phyloP scores from a whole-genome alignment of 2,113 vertebrate species.

The Lichenostomus cassidix region DNA sequence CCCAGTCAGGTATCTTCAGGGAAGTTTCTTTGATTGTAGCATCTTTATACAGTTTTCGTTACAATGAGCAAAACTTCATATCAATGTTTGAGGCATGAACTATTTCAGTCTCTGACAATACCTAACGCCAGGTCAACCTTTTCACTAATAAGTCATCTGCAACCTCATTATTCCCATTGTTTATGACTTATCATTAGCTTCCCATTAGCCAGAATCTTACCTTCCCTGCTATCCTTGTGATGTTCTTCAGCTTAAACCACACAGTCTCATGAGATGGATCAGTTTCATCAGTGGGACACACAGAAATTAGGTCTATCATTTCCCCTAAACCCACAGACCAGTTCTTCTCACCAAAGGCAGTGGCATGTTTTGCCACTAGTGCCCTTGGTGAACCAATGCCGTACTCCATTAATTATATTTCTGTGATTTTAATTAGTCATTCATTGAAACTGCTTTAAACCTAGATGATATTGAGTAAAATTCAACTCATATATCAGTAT shows the following conservation, averaged over 20 bases:
- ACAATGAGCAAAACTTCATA: too few species aligned
- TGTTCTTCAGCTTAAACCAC: background rate
- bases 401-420: background rate
- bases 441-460: background rate
- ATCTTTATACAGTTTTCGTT: too few species aligned
- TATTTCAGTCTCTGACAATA: too few species aligned
- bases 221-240: background rate
- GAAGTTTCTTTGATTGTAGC: too few species aligned
- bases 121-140: background rate
- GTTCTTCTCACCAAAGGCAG: background rate
- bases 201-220: background rate
- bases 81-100: too few species aligned
- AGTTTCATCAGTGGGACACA: background rate
- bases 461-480: background rate
- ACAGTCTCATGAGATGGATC: background rate
- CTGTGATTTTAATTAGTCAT: background rate
- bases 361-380: background rate
- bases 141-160: background rate
- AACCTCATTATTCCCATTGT: background rate
- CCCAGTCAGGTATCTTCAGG: too few species aligned
- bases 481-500: background rate
- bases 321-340: background rate
- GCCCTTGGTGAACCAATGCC: background rate
- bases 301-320: background rate
- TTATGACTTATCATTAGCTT: background rate